phyloP scores from a whole-genome alignment of 2,797 vertebrate genomes.

The Fistularia tabacaria region DNA sequence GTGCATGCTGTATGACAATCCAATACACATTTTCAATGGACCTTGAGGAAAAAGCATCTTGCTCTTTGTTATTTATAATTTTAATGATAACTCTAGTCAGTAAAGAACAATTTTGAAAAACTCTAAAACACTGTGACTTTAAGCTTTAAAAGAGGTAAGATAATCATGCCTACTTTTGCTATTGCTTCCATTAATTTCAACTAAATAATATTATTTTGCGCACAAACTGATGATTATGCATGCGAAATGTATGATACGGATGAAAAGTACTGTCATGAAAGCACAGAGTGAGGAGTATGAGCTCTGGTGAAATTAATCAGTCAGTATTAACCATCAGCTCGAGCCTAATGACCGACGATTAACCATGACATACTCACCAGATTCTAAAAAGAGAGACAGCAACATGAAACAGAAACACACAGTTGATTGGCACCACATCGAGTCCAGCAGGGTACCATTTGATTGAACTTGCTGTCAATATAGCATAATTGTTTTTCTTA shows the following conservation, averaged over 20 bases:
- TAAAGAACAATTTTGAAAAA: no score
- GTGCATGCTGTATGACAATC: constrained; percentile 49
- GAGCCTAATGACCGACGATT: constrained; percentile 77
- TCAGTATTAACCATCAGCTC: constrained; percentile 75
- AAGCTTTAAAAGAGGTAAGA: no score
- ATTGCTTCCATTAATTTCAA: neutral
- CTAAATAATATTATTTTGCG: no score
- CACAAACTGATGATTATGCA: no score
- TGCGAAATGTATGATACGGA: constrained; percentile 27
- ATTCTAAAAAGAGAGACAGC: constrained; percentile 73
- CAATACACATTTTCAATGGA: constrained; percentile 37
- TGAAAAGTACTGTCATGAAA: constrained; percentile 16
- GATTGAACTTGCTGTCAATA: constrained; percentile 77
- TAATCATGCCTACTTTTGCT: neutral
- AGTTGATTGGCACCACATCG: constrained; percentile 80
- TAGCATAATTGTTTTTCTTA: constrained; percentile 71
- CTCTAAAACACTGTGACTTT: no score
- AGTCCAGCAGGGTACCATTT: constrained; percentile 73
- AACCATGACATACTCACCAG: constrained; percentile 64
- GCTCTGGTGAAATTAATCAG: constrained; percentile 69
- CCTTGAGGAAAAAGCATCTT: constrained; percentile 37
- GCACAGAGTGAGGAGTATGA: constrained; percentile 8
- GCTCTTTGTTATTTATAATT: no score
- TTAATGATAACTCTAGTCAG: no score
- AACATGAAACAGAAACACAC: constrained; percentile 67